Evolutionary conservation across 2,113 vertebrate genomes (phyloP), one percentile per base, ranked within the genome.

Genomic region (Cnemophilus loriae): DNA sequence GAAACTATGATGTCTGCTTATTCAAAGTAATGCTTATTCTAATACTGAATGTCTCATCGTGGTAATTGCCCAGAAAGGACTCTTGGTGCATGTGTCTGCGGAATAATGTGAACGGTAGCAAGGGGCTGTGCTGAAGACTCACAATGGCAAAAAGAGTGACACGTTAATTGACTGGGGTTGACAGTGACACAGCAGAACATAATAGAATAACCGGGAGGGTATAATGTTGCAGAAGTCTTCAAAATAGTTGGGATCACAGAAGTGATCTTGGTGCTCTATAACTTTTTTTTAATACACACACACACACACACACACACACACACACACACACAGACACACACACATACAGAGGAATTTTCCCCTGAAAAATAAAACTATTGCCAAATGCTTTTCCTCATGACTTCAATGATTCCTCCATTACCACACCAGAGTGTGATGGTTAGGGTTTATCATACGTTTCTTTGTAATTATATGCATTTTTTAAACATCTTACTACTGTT

Each of bases 341-440:
- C 0, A 18, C 4, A 33, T 5, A 27, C 7, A 57, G 0, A 30
- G 23, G 8, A 81, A 70, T 77, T 74, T 23, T 63, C 32, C 70
- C 6, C 22, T 87, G 56, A 63, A 91, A 84, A 79, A 63, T 30
- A 84, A 81, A 27, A 41, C 35, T 24, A 4, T 61, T 78, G 46
- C 17, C 59, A 68, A 27, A 68, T 83, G 6, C 16, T 75, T 60
- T 30, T 61, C 89, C 23, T 84, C 13, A 8, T 71, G 27, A 49
- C 26, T 85, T 87, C 84, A 82, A 50, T 57, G 21, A 14, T 60
- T 95, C 56, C 52, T 94, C 87, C 70, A 55, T 78, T 91, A 78
- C 16, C 33, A 70, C 35, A 89, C 2, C 30, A 28, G 28, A 84
- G 21, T 56, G 42, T 44, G 56, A 71, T 73, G 69, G 41, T 81